phyloP scores from a whole-genome alignment of 2,113 vertebrate genomes.

The Bos taurus region ARS-UCD2.0 NC_037328.1:68009501-68010000 shows the following conservation, averaged over 20 bases:
- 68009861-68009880: not conserved
- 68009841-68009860: not conserved
- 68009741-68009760: not conserved
- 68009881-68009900: not conserved
- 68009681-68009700: not conserved
- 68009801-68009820: not conserved
- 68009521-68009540: not conserved
- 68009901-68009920: not conserved
- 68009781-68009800: not conserved
- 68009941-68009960: not conserved
- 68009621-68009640: not conserved
- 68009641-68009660: not conserved
- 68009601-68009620: not conserved
- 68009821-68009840: not conserved
- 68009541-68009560: not conserved
- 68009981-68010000: not conserved
- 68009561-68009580: not conserved
- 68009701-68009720: not conserved
- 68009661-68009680: not conserved
- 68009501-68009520: not conserved
- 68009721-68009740: not conserved
- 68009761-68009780: not conserved
- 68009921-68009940: accelerated
- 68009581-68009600: not conserved
- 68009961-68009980: not conserved